Evolutionary conservation across 2,797 vertebrate species (phyloP).

Genomic region (Onychomys arenicola): DNA sequence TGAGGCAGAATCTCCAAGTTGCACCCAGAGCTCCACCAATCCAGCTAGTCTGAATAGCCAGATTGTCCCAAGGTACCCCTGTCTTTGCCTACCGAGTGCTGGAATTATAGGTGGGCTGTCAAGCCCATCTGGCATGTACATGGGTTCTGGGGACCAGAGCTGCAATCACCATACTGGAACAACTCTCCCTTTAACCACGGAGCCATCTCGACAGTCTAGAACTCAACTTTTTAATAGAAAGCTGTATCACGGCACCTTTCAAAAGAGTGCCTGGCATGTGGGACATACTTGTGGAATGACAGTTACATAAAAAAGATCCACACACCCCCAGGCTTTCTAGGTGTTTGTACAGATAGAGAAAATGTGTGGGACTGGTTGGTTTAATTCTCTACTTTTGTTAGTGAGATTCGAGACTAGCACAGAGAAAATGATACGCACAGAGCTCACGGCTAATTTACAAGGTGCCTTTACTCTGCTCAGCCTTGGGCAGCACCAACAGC

Average conservation of each 20-base stretch:
- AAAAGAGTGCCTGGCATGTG: not conserved
- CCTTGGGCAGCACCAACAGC: not conserved
- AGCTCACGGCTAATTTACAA: not conserved
- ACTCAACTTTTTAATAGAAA: not conserved
- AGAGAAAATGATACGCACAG: not conserved
- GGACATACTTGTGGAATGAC: not conserved
- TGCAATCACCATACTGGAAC: not conserved
- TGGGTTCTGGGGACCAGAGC: not conserved
- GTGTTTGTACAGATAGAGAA: not conserved
- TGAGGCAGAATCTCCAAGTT: not conserved
- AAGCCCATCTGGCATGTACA: not conserved
- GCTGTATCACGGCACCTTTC: not conserved
- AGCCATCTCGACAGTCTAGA: not conserved
- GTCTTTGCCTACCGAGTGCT: not conserved
- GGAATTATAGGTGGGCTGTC: not conserved
- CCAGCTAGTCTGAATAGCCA: not conserved
- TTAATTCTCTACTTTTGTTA: not conserved
- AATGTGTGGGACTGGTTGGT: not conserved
- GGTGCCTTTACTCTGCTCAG: not conserved
- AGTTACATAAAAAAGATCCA: not conserved
- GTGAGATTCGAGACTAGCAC: not conserved
- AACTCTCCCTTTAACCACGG: not conserved
- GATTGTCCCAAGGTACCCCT: not conserved
- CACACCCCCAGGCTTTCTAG: not conserved
- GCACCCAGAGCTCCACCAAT: too few relatives aligned